Evolutionary conservation across 2,888 invertebrate species (phyloP).

Genomic region (Seladonia tumulorum): DNA sequence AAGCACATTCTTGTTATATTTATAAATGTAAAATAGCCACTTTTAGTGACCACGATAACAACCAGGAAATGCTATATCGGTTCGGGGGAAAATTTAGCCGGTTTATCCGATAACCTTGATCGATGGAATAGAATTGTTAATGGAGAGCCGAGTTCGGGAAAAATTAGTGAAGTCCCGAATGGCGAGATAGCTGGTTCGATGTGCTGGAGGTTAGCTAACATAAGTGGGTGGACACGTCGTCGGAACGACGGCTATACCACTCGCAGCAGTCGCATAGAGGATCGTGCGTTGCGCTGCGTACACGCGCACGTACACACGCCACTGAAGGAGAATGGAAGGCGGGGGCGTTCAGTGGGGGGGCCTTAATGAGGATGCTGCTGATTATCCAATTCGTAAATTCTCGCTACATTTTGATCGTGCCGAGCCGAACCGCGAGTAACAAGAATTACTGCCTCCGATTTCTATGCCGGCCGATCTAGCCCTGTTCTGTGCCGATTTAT

Average conservation of each 20-base stretch:
- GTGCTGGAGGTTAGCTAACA: slow-evolving; percentile 34
- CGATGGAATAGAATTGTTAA: background rate
- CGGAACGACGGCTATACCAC: slow-evolving; percentile 30
- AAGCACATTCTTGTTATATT: too few relatives aligned
- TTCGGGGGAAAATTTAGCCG: background rate
- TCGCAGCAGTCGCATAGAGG: background rate
- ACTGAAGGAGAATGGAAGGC: slow-evolving; percentile 79
- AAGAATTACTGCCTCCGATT: slow-evolving; percentile 72
- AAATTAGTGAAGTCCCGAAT: slow-evolving; percentile 27
- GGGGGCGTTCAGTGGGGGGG: slow-evolving; percentile 83
- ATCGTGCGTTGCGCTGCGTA: slow-evolving; percentile 26
- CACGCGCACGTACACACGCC: slow-evolving; percentile 52
- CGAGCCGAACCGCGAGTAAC: slow-evolving; percentile 78
- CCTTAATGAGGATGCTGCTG: slow-evolving; percentile 88
- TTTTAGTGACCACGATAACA: too few relatives aligned
- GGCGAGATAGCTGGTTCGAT: background rate
- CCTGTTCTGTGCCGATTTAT: slow-evolving; percentile 38
- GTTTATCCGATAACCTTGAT: background rate
- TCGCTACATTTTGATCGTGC: slow-evolving; percentile 84
- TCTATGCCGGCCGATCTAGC: slow-evolving; percentile 45
- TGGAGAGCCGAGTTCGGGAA: slow-evolving; percentile 24
- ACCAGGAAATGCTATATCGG: background rate
- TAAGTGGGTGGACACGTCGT: slow-evolving; percentile 60
- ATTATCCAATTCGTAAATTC: slow-evolving; percentile 88
- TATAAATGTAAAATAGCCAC: too few relatives aligned